Percentiles rank a stretch among this genome's conserved stretches.
These are phyloP conservation scores for Silurus lanzhouensis DNA, from an alignment of 2,797 vertebrate genomes.

Conservation along the genomic window DNA sequence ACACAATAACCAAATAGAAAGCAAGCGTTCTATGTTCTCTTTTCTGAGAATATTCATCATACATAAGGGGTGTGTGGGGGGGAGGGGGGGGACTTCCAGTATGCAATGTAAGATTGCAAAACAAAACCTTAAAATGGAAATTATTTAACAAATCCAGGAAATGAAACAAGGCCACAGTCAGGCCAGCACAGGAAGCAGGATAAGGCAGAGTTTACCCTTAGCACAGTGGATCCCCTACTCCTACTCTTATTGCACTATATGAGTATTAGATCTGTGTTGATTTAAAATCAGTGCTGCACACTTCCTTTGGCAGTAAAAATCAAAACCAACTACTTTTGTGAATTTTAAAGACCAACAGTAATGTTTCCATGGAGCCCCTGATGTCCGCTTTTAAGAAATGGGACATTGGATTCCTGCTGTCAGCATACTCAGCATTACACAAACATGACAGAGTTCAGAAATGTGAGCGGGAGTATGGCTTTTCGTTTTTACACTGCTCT, in stretches of 20 bases:
- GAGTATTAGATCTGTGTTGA: constrained; percentile 9
- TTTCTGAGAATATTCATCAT: constrained; percentile 10
- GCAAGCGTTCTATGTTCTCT: background rate
- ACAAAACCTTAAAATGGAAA: constrained; percentile 61
- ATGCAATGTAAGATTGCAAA: constrained; percentile 37
- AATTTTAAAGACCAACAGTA: constrained; percentile 13
- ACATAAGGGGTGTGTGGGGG: too few species aligned
- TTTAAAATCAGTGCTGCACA: constrained; percentile 2
- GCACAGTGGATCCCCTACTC: constrained; percentile 14
- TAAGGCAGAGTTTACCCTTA: constrained; percentile 18
- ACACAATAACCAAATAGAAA: background rate
- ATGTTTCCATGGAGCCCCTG: constrained; percentile 20
- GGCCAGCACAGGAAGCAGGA: constrained; percentile 53
- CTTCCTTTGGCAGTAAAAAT: background rate
- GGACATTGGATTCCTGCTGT: background rate
- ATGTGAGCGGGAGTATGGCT: background rate
- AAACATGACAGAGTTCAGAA: constrained; percentile 19
- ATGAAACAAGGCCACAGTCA: constrained; percentile 49
- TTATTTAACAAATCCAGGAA: constrained; percentile 62
- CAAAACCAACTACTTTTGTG: background rate
- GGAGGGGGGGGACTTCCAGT: constrained; percentile 38
- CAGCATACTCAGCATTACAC: background rate
- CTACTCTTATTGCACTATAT: constrained; percentile 1
- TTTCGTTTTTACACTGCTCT: background rate
- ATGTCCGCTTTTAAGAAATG: background rate